These are phyloP conservation scores for Ornithorhynchus anatinus DNA, from an alignment of 2,113 vertebrate species.

Conservation along the genomic window DNA sequence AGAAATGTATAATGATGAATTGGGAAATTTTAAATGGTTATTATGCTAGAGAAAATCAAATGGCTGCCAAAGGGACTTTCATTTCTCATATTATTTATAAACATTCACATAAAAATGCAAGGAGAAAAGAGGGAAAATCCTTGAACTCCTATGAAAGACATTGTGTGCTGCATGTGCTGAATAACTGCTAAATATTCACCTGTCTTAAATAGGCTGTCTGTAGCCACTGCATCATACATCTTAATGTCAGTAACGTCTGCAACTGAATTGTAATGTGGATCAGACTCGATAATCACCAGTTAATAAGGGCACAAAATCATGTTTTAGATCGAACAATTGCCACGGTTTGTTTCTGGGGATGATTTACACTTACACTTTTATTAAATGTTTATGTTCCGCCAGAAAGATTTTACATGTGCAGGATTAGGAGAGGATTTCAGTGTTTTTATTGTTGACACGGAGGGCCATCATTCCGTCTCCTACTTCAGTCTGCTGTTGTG, in stretches of 20 bases:
- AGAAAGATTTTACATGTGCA: constrained; percentile 8
- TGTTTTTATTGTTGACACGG: not conserved
- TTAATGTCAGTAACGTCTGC: constrained; percentile 70
- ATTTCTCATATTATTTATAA: constrained; percentile 68
- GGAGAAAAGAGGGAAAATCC: constrained; percentile 47
- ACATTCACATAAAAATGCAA: constrained; percentile 50
- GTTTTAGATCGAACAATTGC: constrained; percentile 43
- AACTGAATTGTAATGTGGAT: constrained; percentile 61
- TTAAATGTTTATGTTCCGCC: constrained; percentile 50
- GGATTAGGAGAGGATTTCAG: constrained; percentile 8
- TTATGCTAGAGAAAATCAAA: constrained; percentile 62
- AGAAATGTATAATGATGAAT: constrained; percentile 58
- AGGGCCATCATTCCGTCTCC: not conserved
- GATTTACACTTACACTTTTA: constrained; percentile 55
- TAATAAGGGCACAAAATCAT: constrained; percentile 54
- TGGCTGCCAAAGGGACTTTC: constrained; percentile 59
- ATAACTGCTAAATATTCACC: constrained; percentile 67
- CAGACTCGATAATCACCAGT: constrained; percentile 66
- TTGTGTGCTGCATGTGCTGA: constrained; percentile 53
- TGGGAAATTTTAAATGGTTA: constrained; percentile 52
- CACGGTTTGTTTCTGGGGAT: constrained; percentile 49
- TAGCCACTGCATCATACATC: constrained; percentile 55
- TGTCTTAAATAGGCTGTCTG: constrained; percentile 60
- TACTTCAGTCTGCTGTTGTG: not conserved
- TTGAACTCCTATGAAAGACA: constrained; percentile 57